Conservation (phyloP, 2,113 vertebrate species). For the Phaethon lepturus region DNA sequence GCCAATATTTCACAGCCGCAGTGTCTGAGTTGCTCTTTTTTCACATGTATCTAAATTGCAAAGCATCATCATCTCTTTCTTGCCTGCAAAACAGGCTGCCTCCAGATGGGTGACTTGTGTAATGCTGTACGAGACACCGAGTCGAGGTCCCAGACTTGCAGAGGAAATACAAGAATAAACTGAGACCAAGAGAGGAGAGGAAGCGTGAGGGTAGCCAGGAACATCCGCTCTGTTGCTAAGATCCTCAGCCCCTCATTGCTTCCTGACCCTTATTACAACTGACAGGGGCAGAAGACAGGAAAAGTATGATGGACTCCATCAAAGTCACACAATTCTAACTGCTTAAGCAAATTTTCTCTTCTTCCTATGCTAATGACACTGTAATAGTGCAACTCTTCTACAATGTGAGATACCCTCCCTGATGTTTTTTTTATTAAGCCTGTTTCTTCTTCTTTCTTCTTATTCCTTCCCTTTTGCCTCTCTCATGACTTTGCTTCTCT, state of each 20-base stretch:
- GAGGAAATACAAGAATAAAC: slow-evolving; percentile 49
- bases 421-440: not conserved
- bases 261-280: not conserved
- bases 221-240: not conserved
- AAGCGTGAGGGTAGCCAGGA: not conserved
- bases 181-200: not conserved
- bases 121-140: not conserved
- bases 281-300: not conserved
- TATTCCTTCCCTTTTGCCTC: not conserved
- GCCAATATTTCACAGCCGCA: not conserved
- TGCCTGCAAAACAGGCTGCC: slow-evolving; percentile 20
- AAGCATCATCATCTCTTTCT: slow-evolving; percentile 16
- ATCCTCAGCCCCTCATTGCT: not conserved
- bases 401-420: not conserved
- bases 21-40: not conserved
- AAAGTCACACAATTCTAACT: not conserved
- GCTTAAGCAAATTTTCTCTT: not conserved
- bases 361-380: not conserved
- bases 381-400: not conserved
- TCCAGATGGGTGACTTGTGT: slow-evolving; percentile 52
- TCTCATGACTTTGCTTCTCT: not conserved
- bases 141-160: not conserved
- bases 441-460: not conserved
- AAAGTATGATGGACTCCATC: not conserved
- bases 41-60: not conserved